phyloP scores from a whole-genome alignment of 1,140 invertebrate genomes.

The Aleiodes sp. region DNA sequence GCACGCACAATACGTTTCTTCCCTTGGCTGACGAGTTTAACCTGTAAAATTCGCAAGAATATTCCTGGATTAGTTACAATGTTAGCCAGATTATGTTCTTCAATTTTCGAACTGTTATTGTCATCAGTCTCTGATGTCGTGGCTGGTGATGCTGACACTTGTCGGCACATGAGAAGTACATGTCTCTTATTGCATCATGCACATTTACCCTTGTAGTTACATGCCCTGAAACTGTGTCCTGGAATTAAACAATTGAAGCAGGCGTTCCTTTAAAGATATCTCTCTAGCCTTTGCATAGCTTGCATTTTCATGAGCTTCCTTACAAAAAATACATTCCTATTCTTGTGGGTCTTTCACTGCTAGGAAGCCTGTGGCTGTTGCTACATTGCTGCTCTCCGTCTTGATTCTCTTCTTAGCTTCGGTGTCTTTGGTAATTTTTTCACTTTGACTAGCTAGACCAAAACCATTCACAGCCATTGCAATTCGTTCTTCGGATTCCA shows the following conservation, averaged over 20 bases:
- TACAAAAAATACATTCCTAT: constrained; percentile 6
- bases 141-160: background rate
- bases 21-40: background rate
- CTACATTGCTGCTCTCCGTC: background rate
- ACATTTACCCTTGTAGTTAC: background rate
- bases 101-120: background rate
- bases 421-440: background rate
- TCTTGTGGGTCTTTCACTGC: background rate
- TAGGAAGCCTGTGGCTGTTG: background rate
- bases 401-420: background rate
- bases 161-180: constrained; percentile 1
- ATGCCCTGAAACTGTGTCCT: background rate
- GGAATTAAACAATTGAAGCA: background rate
- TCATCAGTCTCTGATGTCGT: background rate
- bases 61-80: background rate
- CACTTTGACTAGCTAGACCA: background rate
- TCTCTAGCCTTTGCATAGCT: background rate
- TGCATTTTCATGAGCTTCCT: background rate
- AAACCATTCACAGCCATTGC: constrained; percentile 37
- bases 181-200: background rate
- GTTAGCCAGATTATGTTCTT: background rate
- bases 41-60: background rate
- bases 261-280: background rate
- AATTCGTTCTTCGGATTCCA: constrained; percentile 44
- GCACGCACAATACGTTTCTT: background rate